Evolutionary conservation across 2,113 vertebrate genomes (phyloP).

Genomic region (Anarhynchus alexandrinus): DNA sequence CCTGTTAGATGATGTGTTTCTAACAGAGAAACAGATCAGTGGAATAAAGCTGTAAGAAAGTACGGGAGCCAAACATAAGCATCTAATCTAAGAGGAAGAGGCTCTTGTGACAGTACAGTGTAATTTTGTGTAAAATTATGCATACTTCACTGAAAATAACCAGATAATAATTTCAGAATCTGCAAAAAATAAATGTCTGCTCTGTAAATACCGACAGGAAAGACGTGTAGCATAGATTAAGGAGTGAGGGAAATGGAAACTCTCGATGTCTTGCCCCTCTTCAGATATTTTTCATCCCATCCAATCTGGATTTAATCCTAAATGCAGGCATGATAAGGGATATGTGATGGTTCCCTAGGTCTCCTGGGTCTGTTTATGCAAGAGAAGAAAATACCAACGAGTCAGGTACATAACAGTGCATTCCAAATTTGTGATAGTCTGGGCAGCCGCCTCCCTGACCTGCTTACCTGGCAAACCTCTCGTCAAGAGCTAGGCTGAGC

Average conservation of each 20-base stretch:
- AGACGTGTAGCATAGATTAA: background rate
- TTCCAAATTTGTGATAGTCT: background rate
- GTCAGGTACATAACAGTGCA: background rate
- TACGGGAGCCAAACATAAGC: background rate
- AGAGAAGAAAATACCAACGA: background rate
- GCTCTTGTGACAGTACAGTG: background rate
- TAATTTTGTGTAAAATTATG: background rate
- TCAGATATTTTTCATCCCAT: background rate
- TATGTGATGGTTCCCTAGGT: background rate
- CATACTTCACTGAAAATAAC: background rate
- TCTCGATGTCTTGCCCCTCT: background rate
- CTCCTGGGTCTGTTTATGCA: background rate
- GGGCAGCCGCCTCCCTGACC: background rate
- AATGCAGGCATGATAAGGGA: background rate
- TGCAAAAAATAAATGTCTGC: background rate
- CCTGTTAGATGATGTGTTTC: background rate
- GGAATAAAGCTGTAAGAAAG: slow-evolving; percentile 13
- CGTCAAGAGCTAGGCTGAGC: background rate
- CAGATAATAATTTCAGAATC: background rate
- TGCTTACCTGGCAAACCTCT: background rate
- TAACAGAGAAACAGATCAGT: background rate
- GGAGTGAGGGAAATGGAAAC: background rate
- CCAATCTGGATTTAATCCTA: background rate
- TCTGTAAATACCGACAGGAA: background rate
- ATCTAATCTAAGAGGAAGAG: background rate